Base-by-base conservation (phyloP, 2,113 vertebrate genomes). In the Brachyhypopomus gauderio region DNA sequence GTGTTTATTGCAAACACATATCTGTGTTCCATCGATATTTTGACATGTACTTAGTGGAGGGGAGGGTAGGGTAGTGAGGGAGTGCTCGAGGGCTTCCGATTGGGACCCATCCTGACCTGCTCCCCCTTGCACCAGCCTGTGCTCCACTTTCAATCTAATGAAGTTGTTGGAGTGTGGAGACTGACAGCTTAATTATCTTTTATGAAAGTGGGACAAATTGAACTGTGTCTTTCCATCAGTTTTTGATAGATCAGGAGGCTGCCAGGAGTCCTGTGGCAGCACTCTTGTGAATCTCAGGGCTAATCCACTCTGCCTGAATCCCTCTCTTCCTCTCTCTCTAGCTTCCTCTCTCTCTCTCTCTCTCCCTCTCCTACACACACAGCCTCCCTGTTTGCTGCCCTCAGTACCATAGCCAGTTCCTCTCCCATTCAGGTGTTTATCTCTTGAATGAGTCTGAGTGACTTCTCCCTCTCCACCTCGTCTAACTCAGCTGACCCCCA, bases 111-210 rank as follows among this genome's bases (percentile, higher is more conserved):
- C 72, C 77, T 52, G 84, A 81, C 70, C 86, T 85, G 85, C 84
- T 87, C 83, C 78, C 78, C 77, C 41, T 80, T 85, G 89, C 89
- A 92, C 93, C 92, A 91, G 88, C 91, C 93, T 93, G 89, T 87
- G 88, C 89, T 93, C 92, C 93, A 88, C 88, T 92, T 94, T 92
- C 94, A 90, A 93, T 96, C 93, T 96, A 98, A 96, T 98, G 95
- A 96, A 98, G 96, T 94, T 96, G 96, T 98, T 95, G 93, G 93
- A 93, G 92, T 93, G 92, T 90, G 92, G 91, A 95, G 96, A 96
- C 93, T 98, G 97, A 98, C 97, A 99, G 96, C 95, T 97, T 98
- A 96, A 98, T 99, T 99, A 99, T 98, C 96, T 96, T 95, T 96
- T 96, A 96, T 97, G 95, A 98, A 96, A 96, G 93, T 95, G 94